Conservation (phyloP, 2,113 vertebrate species). For the Sciurus niger region DNA sequence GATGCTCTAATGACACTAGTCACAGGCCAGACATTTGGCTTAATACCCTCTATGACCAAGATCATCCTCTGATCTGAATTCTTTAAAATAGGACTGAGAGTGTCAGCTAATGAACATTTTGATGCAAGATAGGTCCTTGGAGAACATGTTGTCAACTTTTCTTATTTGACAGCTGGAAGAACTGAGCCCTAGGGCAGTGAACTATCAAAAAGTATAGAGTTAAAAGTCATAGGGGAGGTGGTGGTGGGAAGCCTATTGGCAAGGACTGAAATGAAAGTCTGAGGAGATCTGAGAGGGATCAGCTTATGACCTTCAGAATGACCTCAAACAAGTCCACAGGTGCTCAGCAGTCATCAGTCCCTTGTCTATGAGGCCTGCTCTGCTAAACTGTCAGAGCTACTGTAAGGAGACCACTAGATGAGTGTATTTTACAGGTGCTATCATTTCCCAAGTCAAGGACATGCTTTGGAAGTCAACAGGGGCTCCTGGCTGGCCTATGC, state of each 20-base stretch:
- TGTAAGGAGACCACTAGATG: neutral
- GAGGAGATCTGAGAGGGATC: neutral
- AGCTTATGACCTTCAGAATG: conserved; percentile 4
- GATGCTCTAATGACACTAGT: neutral
- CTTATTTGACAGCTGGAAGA: neutral
- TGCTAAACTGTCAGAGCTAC: neutral
- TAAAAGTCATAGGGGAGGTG: neutral
- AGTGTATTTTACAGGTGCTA: neutral
- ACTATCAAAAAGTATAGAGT: neutral
- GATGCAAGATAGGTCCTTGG: neutral
- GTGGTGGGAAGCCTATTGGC: neutral
- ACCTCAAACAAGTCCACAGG: neutral
- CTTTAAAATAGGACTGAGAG: neutral
- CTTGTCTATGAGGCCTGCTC: neutral
- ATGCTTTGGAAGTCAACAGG: neutral
- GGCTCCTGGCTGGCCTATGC: neutral
- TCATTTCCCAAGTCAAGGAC: neutral
- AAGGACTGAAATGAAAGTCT: neutral
- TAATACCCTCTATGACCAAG: neutral
- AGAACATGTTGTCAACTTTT: conserved; percentile 23
- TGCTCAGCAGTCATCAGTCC: neutral
- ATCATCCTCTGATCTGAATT: neutral
- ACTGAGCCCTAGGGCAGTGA: neutral
- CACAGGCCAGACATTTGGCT: neutral
- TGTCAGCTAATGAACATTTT: neutral